Conservation (phyloP, 2,888 invertebrate species). For the Zaprionus lineosus region DNA sequence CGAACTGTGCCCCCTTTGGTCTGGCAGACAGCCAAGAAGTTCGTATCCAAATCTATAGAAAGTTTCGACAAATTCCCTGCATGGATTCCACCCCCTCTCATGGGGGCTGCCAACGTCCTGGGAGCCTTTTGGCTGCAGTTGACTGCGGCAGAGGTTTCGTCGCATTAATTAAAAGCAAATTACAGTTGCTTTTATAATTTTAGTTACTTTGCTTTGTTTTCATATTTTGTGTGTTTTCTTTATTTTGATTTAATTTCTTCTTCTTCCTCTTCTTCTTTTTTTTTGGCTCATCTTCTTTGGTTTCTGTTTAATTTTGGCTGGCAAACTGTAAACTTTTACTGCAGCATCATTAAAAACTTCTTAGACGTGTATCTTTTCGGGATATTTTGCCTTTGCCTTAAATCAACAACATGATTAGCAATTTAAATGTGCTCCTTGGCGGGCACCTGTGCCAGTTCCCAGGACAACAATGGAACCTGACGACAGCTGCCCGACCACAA, state of each 20-base stretch:
- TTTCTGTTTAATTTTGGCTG: slow-evolving; percentile 15
- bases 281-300: slow-evolving; percentile 8
- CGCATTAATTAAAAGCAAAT: slow-evolving; percentile 71
- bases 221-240: too few species aligned
- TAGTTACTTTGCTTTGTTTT: slow-evolving; percentile 9
- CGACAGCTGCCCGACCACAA: slow-evolving; percentile 54
- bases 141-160: slow-evolving; percentile 22
- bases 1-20: slow-evolving; percentile 22
- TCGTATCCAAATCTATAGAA: slow-evolving; percentile 25
- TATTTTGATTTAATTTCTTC: background rate
- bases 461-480: slow-evolving; percentile 23
- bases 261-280: slow-evolving; percentile 5
- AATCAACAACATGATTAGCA: slow-evolving; percentile 66
- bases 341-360: slow-evolving; percentile 73
- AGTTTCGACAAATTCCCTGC: slow-evolving; percentile 40
- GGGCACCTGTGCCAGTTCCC: slow-evolving; percentile 58
- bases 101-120: too few species aligned
- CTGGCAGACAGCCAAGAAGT: slow-evolving; percentile 30
- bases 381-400: slow-evolving; percentile 25
- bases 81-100: slow-evolving; percentile 17
- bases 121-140: slow-evolving; percentile 21
- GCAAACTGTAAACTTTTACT: slow-evolving; percentile 40
- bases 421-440: slow-evolving; percentile 51
- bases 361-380: slow-evolving; percentile 41
- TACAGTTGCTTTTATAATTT: slow-evolving; percentile 34